phyloP scores from a whole-genome alignment of 2,797 vertebrate genomes.

The Danio albolineatus region DNA sequence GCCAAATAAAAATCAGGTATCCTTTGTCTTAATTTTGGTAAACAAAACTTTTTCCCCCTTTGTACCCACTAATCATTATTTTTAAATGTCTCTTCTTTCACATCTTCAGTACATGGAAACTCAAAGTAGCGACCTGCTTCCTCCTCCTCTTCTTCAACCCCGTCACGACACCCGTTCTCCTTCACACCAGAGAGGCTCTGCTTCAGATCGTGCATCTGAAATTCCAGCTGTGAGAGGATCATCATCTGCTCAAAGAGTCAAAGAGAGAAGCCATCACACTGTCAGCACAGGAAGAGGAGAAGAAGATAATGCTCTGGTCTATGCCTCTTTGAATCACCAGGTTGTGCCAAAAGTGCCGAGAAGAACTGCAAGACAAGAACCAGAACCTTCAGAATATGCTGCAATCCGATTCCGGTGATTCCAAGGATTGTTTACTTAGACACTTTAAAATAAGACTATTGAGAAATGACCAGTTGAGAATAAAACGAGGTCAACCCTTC shows the following conservation, averaged over 20 bases:
- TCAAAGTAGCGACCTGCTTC: not conserved
- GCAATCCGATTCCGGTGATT: constrained; percentile 30
- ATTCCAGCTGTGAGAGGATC: not conserved
- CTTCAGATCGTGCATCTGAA: not conserved
- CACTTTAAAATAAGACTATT: not conserved
- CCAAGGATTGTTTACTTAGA: not conserved
- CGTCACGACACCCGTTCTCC: not conserved
- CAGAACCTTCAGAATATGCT: constrained; percentile 37
- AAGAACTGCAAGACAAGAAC: constrained; percentile 21
- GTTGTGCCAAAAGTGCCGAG: not conserved
- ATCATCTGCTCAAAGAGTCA: constrained; percentile 9
- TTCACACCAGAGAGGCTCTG: not conserved
- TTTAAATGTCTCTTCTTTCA: not conserved
- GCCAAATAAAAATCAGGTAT: constrained; percentile 20
- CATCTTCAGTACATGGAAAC: constrained; percentile 18
- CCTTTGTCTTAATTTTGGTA: not conserved
- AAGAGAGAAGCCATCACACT: not conserved
- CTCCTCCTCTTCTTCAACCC: not conserved
- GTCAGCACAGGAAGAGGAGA: not conserved
- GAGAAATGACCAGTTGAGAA: not conserved
- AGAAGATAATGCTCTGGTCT: constrained; percentile 2
- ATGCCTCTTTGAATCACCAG: constrained; percentile 41
- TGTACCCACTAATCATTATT: not conserved
- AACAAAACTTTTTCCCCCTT: not conserved
- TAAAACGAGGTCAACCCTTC: not conserved